Evolutionary conservation across 2,888 invertebrate species (phyloP), one percentile per base, ranked within the genome.

Genomic region (Andrena dorsata): DNA sequence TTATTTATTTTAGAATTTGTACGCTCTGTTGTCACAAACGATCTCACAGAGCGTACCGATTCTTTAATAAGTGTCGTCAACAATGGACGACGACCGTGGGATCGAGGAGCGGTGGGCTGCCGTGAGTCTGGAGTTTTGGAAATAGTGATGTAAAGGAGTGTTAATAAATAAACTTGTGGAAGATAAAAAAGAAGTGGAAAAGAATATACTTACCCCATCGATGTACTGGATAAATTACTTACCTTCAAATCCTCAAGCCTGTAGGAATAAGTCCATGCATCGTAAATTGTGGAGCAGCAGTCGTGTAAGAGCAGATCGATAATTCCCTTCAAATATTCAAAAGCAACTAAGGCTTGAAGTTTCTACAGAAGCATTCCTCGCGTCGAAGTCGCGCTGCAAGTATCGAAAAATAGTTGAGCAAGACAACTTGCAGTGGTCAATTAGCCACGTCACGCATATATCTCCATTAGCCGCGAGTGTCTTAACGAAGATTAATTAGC

Each of bases 1-100:
- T 92, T 93, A 94, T 94, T 94, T 92, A 94, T 94, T 94, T 94
- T 94, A 94, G 94, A 94, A 94, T 94, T 94, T 94, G 94, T 94
- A 94, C 94, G 94, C 94, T 94, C 94, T 94, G 94, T 94, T 94
- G 94, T 94, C 93, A 91, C 84, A 87, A 91, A 90, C 83, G 90
- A 94, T 93, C 92, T 94, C 94, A 94, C 94, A 94, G 94, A 94
- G 94, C 94, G 94, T 94, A 94, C 93, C 90, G 94, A 94, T 94
- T 94, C 94, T 94, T 94, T 92, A 93, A 94, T 94, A 93, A 93
- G 93, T 93, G 91, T 88, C 92, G 89, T 87, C 77, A 90, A 92
- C 90, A 88, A 90, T 89, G 84, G 86, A n/a, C 93, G 90, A 82
- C 92, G 58, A 47, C 41, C 2, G 20, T 16, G 23, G 30, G 3